Base-by-base conservation (phyloP, 2,113 vertebrate genomes). In the Seriola aureovittata region DNA sequence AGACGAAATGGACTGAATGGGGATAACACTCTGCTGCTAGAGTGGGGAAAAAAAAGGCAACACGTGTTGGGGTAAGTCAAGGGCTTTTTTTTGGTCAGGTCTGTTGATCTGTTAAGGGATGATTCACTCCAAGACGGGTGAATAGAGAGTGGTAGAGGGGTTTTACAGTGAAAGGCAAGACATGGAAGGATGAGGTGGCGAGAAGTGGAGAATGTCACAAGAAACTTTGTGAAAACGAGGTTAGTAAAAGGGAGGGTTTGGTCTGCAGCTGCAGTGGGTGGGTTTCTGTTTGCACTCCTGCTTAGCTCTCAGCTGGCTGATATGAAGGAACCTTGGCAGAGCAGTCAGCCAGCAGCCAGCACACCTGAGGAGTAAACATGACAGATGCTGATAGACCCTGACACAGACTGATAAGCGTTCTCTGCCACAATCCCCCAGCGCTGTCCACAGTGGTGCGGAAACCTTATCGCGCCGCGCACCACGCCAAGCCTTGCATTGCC, bases 311-410 rank as follows among this genome's bases (percentile, higher is more conserved):
- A 65, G 78, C 77, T 66, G 82, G 72, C 82, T 90, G 91, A 91
- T 88, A 88, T 84, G 87, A 87, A 81, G 85, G 54, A 86, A 84
- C 44, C 82, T 87, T 88, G 81, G 81, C 86, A 82, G 89, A 91
- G 84, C 89, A 84, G 89, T 76, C 75, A 86, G 87, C 86, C 86
- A 84, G 80, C 86, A 85, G 86, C 89, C 77, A 75, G 78, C 88
- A 82, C 85, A 91, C 89, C 90, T 91, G 87, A 92, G 89, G 89
- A 93, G 89, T 89, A 89, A 93, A 93, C 89, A 90, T 89, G 89
- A 90, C 88, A 87, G 90, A 88, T 84, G 85, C 89, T 91, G 91
- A 92, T 89, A 89, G 89, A 91, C 90, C 87, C 90, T 92, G 92
- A 94, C 89, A 63, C 60, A 81, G 71, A 75, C 75, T 87, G 89